Evolutionary conservation across 2,797 vertebrate genomes (phyloP), one percentile per base, ranked within the genome.

Genomic region (Salarias fasciatus): DNA sequence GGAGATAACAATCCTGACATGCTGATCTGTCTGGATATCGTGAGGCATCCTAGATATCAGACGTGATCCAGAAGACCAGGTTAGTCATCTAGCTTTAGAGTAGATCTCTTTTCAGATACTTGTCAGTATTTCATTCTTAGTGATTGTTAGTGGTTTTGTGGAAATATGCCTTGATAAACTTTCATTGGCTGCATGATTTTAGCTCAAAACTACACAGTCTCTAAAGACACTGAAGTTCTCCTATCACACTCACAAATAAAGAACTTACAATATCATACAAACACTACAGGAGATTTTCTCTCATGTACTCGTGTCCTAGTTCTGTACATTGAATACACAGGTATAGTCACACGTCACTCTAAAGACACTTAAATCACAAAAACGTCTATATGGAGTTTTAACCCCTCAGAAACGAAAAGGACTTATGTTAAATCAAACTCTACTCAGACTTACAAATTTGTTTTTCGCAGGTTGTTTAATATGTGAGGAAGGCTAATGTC

Each of bases 171-270:
- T 24, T 24, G 18, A 24, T 24, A 24, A 24, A 24, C 18, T 24
- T 24, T 24, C 18, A 24, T 3, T 24, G 18, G 18, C 18, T 3
- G 18, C 18, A 24, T 24, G 18, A 24, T 24, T 24, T 24, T 24
- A 24, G 18, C 18, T 24, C 18, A 24, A 24, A 24, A 24, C 18
- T 24, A 24, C 5, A 51, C 36, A 41, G 44, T 40, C 15, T 58
- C 42, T 54, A 41, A 63, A 36, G 24, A n/a, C 46, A 30, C 18
- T 45, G 1, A 63, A 53, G 15, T 24, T 36, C 33, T 9, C 11
- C 50, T n/a, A 64, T 77, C 31, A 82, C 69, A 31, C 59, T 72
- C 69, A 86, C 76, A 69, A 76, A 75, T 47, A 83, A 57, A 74
- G n/a, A 61, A 67, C 40, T 38, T 13, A 75, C 46, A 0, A 78